phyloP scores from a whole-genome alignment of 1,140 invertebrate species.

The Microplitis demolitor region DNA sequence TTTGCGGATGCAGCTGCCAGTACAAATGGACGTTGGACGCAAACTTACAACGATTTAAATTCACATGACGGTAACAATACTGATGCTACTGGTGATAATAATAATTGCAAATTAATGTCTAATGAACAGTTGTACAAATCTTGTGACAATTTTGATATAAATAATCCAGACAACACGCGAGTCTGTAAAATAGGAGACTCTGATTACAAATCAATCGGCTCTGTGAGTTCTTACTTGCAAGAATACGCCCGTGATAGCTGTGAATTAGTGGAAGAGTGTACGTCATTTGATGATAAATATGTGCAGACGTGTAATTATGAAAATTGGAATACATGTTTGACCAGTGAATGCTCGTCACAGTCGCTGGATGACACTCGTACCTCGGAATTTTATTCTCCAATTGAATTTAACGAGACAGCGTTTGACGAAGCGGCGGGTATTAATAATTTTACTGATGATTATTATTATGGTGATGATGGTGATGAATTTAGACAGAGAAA shows the following conservation, averaged over 20 bases:
- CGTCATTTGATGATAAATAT: slow-evolving; percentile 13
- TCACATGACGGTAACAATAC: not conserved
- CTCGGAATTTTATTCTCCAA: slow-evolving; percentile 16
- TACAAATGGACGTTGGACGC: not conserved
- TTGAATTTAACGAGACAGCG: slow-evolving; percentile 6
- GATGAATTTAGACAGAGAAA: slow-evolving; percentile 25
- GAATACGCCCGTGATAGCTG: not conserved
- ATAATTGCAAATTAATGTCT: slow-evolving; percentile 5
- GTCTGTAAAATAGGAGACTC: not conserved
- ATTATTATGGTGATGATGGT: slow-evolving; percentile 15
- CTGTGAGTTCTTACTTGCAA: not conserved
- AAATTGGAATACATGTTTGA: slow-evolving; percentile 13
- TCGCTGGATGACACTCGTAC: slow-evolving; percentile 9
- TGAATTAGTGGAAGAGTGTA: slow-evolving; percentile 17
- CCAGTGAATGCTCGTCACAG: slow-evolving; percentile 11
- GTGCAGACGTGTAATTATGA: slow-evolving; percentile 9
- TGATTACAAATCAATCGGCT: slow-evolving; percentile 21
- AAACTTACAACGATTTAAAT: slow-evolving; percentile 20
- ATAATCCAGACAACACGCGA: not conserved
- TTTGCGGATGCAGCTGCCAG: not conserved
- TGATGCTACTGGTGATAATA: not conserved
- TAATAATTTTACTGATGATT: not conserved
- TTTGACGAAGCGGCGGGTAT: not conserved
- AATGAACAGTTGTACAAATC: slow-evolving; percentile 20
- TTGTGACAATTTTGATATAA: slow-evolving; percentile 7